Evolutionary conservation across 2,113 vertebrate genomes (phyloP).

Genomic region (cattle (Bos taurus)): ARS-UCD2.0 NC_037328.1:35797001-35797500

Average conservation of each 20-base stretch:
- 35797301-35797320: background rate
- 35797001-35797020: background rate
- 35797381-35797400: background rate
- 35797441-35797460: background rate
- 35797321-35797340: background rate
- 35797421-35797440: background rate
- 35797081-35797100: background rate
- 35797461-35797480: background rate
- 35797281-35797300: background rate
- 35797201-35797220: background rate
- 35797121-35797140: background rate
- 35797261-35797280: background rate
- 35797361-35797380: background rate
- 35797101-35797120: background rate
- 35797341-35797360: background rate
- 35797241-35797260: background rate
- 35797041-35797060: background rate
- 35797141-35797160: background rate
- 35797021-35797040: background rate
- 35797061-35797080: background rate
- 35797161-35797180: background rate
- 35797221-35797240: background rate
- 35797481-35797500: background rate
- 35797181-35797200: background rate
- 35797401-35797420: background rate